Evolutionary conservation across 1,140 invertebrate species (phyloP).

Genomic region (Linepithema humile): DNA sequence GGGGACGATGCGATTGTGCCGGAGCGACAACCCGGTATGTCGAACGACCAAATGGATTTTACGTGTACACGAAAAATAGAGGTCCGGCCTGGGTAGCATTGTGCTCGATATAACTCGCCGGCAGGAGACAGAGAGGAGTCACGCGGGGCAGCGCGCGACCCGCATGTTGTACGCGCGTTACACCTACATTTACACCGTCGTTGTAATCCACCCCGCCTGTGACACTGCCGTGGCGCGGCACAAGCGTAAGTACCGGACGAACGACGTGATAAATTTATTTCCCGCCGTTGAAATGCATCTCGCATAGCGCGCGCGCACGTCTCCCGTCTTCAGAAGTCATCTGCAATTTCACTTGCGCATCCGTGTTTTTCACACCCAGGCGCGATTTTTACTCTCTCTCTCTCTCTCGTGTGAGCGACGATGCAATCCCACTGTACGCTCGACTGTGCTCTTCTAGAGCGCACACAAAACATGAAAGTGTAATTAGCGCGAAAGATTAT

Average conservation of each 20-base stretch:
- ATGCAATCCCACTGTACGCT: not conserved
- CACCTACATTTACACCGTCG: conserved; percentile 60
- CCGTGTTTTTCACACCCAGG: not conserved
- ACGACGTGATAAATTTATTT: conserved; percentile 62
- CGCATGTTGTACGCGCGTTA: conserved; percentile 62
- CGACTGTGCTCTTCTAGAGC: not conserved
- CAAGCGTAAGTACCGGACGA: conserved; percentile 36
- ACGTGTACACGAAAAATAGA: conserved; percentile 74
- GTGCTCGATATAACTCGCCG: conserved; percentile 64
- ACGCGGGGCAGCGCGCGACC: conserved; percentile 42
- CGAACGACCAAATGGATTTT: conserved; percentile 75
- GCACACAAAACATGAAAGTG: conserved; percentile 11
- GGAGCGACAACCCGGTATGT: conserved; percentile 72
- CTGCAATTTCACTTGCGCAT: conserved; percentile 49
- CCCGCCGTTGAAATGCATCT: conserved; percentile 2
- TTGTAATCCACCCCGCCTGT: conserved; percentile 54
- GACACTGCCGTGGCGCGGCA: conserved; percentile 23
- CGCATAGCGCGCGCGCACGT: not conserved
- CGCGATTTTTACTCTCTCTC: not conserved
- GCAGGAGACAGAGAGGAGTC: conserved; percentile 52
- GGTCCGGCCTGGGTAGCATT: conserved; percentile 57
- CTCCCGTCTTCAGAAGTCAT: conserved; percentile 23
- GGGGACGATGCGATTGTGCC: conserved; percentile 69
- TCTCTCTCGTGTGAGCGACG: not conserved
- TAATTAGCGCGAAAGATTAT: conserved; percentile 36